phyloP scores from a whole-genome alignment of 2,113 vertebrate species.

The Anguilla rostrata region DNA sequence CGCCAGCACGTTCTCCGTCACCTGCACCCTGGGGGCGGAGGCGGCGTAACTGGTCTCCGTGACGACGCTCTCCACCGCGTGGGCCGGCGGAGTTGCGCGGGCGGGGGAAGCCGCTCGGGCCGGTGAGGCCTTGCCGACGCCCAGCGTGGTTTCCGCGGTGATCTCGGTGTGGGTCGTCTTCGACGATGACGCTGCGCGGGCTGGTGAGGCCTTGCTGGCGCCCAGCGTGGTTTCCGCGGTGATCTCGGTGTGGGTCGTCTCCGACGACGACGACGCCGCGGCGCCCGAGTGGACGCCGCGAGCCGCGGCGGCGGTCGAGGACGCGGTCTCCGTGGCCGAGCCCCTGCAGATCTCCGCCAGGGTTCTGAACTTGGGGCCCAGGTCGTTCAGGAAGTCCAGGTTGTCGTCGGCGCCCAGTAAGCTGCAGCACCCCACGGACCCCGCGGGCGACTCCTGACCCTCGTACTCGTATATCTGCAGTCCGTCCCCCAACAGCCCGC shows the following conservation, averaged over 20 bases:
- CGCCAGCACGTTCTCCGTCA: conserved; percentile 54
- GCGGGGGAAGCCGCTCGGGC: too few species aligned
- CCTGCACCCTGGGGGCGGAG: conserved; percentile 25
- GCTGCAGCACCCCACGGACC: conserved; percentile 87
- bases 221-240: neutral
- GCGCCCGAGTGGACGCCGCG: neutral
- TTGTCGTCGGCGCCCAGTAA: conserved; percentile 80
- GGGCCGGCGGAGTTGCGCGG: conserved; percentile 33
- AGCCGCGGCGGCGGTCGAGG: neutral
- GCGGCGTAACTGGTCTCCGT: conserved; percentile 20
- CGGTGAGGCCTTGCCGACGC: neutral
- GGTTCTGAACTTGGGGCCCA: conserved; percentile 88
- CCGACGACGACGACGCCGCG: neutral
- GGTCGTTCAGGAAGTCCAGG: conserved; percentile 80
- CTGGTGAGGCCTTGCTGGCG: neutral
- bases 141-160: neutral
- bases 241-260: neutral
- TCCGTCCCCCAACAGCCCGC: conserved; percentile 65
- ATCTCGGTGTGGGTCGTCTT: neutral
- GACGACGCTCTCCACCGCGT: conserved; percentile 41
- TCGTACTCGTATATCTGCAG: conserved; percentile 79
- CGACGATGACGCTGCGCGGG: neutral
- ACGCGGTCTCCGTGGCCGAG: conserved; percentile 55
- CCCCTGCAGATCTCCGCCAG: conserved; percentile 86
- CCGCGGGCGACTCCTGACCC: conserved; percentile 72